Conservation (phyloP, 2,113 vertebrate genomes). For the Dipodomys stephensi region DNA sequence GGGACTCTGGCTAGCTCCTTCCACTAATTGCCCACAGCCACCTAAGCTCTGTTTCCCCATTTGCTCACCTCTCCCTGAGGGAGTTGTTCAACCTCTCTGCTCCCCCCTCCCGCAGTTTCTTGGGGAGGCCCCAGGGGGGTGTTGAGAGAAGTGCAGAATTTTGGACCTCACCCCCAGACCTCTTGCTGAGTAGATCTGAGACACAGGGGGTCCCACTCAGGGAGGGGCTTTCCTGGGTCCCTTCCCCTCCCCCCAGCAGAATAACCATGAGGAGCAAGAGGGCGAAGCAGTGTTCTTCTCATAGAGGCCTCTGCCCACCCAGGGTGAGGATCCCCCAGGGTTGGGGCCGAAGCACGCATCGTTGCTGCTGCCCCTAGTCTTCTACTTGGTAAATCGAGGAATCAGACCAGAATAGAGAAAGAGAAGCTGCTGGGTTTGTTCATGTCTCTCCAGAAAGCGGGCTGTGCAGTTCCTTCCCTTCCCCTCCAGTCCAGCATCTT, state of each 20-base stretch:
- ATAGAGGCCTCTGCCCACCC: too few relatives aligned
- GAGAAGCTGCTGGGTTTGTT: not conserved
- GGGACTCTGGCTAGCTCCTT: not conserved
- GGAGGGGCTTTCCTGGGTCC: too few relatives aligned
- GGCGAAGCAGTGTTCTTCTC: too few relatives aligned
- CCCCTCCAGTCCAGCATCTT: too few relatives aligned
- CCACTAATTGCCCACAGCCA: not conserved
- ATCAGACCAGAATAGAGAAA: not conserved
- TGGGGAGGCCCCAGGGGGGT: too few relatives aligned
- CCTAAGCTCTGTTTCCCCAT: not conserved
- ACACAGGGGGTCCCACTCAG: not conserved
- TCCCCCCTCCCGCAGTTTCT: too few relatives aligned
- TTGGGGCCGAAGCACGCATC: not conserved
- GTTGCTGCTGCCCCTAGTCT: not conserved
- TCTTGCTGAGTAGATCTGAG: not conserved
- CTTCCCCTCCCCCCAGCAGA: too few relatives aligned
- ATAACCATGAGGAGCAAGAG: too few relatives aligned
- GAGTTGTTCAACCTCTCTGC: not conserved
- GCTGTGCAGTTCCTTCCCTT: fast-evolving
- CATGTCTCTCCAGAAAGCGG: not conserved
- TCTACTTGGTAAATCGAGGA: not conserved
- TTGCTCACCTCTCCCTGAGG: not conserved
- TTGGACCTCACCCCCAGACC: not conserved
- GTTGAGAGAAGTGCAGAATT: not conserved
- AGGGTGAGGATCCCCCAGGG: too few relatives aligned